Evolutionary conservation across 2,797 vertebrate species (phyloP).

Genomic region (Staurois parvus): DNA sequence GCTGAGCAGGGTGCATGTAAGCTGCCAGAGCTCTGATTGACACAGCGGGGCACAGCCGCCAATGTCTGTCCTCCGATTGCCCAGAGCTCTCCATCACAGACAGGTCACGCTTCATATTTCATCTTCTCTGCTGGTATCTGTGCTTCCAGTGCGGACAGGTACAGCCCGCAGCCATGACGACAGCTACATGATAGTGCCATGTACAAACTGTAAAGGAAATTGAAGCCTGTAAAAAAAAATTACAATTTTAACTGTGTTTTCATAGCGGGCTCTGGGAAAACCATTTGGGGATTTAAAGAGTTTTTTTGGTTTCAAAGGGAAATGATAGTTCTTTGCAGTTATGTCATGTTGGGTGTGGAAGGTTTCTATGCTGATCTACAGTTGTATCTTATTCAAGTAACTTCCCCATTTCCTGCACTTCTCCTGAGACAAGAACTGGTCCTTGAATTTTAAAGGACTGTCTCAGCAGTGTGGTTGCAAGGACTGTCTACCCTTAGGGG

Average conservation of each 20-base stretch:
- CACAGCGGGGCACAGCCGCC: not conserved
- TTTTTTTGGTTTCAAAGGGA: not conserved
- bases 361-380: not conserved
- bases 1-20: not conserved
- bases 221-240: constrained; percentile 5
- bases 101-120: not conserved
- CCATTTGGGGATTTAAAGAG: not conserved
- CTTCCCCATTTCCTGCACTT: no score
- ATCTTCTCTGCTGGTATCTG: not conserved
- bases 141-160: not conserved
- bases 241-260: constrained; percentile 25
- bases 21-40: constrained; percentile 2
- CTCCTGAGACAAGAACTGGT: no score
- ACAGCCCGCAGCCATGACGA: not conserved
- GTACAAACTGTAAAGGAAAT: constrained; percentile 33
- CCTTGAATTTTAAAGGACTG: no score
- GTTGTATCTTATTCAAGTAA: no score
- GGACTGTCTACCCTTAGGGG: no score
- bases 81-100: constrained; percentile 1
- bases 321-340: not conserved
- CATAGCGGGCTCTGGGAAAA: not conserved
- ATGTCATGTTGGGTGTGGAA: not conserved
- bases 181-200: not conserved
- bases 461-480: no score
- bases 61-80: not conserved